Evolutionary conservation across 2,888 invertebrate species (phyloP), one percentile per base, ranked within the genome.

Genomic region (Tryphoninae sp.): DNA sequence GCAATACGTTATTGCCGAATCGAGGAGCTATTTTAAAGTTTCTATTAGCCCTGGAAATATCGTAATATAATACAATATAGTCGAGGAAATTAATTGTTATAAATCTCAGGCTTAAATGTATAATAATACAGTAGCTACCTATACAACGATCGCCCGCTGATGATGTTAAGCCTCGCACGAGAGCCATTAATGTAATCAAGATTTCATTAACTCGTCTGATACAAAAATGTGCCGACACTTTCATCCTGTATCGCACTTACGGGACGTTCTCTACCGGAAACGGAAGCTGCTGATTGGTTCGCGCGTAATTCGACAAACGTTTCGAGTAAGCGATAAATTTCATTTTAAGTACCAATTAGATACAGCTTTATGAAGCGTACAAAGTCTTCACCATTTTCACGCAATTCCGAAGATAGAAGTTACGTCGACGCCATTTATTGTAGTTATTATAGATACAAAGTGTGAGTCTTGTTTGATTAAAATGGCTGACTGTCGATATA

Each of bases 141-240:
- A 7, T 6, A 33, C 33, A 33, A 6, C 33, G 33, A 49, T 33
- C 49, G 2, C 7, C 19, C 19, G 49, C 51, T 72, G 49, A 16
- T 33, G 45, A 19, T 13, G 49, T 26, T 51, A 26, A 72, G 26
- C 33, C 26, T 49, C 61, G 40, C 16, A 61, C 26, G 49, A 51
- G 26, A 72, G 49, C 16, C 51, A 45, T 33, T 49, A 49, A 51
- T 51, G 49, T 22, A 72, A 72, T 72, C 61, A 72, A 49, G 72
- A 72, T 72, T 33, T 72, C 61, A 61, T 51, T 72, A 22, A 61
- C 49, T 72, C 26, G 23, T 49, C 16, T 19, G 72, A 72, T 22
- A 61, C 42, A 9, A 61, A 72, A 71, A 58, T 22, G 71, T 61
- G 61, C 72, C 61, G 72, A 61, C 49, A 72, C 33, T 72, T 72